Evolutionary conservation across 2,888 invertebrate species (phyloP).

Genomic region (Heliconius sara): DNA sequence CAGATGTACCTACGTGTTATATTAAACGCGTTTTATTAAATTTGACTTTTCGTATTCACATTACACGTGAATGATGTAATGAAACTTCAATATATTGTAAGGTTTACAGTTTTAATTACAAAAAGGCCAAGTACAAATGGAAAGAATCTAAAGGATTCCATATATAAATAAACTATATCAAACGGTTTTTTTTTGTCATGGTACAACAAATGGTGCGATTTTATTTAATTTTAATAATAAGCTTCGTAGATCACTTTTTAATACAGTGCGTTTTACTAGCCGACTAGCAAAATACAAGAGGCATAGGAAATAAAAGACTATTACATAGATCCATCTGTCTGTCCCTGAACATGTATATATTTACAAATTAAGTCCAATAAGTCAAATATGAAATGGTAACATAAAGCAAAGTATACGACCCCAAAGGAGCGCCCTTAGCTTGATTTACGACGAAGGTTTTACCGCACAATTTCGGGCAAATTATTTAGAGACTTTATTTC

Average conservation of each 20-base stretch:
- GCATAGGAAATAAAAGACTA: not conserved
- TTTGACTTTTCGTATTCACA: not conserved
- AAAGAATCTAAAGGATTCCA: not conserved
- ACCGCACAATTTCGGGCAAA: constrained; percentile 38
- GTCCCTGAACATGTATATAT: not conserved
- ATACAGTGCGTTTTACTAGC: not conserved
- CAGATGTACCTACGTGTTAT: constrained; percentile 10
- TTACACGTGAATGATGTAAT: not conserved
- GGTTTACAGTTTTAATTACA: not conserved
- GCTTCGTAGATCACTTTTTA: too few relatives aligned
- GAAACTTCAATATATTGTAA: constrained; percentile 5
- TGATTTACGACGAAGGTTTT: constrained; percentile 44
- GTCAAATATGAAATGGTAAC: constrained; percentile 22
- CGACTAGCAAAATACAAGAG: not conserved
- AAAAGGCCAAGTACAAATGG: not conserved
- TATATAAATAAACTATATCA: not conserved
- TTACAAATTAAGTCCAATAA: constrained; percentile 11
- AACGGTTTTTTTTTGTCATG: not conserved
- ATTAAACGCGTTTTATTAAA: constrained; percentile 19
- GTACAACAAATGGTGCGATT: not conserved
- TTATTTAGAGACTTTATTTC: constrained; percentile 35
- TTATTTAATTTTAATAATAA: too few relatives aligned
- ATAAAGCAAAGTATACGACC: constrained; percentile 29
- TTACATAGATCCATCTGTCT: not conserved
- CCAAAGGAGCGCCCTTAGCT: constrained; percentile 31